Percentiles rank a stretch among this genome's conserved stretches.
Conservation (phyloP, 2,113 vertebrate species). For the Spermophilus dauricus region DNA sequence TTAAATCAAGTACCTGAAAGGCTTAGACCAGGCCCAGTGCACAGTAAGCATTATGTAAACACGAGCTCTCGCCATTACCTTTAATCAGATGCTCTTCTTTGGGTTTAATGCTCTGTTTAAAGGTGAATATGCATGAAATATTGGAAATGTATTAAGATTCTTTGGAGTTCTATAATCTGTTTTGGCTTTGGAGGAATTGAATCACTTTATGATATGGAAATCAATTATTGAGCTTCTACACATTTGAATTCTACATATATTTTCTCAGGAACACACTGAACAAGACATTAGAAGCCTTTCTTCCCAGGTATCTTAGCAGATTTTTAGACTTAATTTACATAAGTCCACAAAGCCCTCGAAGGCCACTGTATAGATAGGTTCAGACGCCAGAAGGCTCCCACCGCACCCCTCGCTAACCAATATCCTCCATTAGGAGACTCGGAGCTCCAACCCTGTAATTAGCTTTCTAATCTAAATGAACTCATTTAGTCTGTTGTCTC, state of each 20-base stretch:
- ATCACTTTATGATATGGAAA: not conserved
- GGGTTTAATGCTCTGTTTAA: not conserved
- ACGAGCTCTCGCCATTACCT: not conserved
- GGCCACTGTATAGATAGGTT: not conserved
- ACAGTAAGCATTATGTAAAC: not conserved
- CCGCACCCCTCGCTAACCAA: not conserved
- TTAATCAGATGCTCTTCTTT: not conserved
- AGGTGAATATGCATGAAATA: conserved; percentile 1
- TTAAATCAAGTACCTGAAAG: not conserved
- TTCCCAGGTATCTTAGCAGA: not conserved
- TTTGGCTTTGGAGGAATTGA: not conserved
- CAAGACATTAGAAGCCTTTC: not conserved
- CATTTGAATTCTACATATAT: conserved; percentile 14
- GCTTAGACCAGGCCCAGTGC: not conserved
- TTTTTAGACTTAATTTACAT: not conserved
- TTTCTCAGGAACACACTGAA: conserved; percentile 7
- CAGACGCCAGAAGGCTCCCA: not conserved
- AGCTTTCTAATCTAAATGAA: not conserved
- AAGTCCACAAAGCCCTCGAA: not conserved
- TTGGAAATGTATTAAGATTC: not conserved
- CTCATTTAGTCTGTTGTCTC: not conserved
- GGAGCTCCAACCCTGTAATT: not conserved
- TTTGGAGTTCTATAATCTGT: conserved; percentile 33
- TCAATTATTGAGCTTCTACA: conserved; percentile 16
- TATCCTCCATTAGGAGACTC: accelerated